Base-by-base conservation (phyloP, 2,797 vertebrate species). In the Sebastes flavidus region DNA sequence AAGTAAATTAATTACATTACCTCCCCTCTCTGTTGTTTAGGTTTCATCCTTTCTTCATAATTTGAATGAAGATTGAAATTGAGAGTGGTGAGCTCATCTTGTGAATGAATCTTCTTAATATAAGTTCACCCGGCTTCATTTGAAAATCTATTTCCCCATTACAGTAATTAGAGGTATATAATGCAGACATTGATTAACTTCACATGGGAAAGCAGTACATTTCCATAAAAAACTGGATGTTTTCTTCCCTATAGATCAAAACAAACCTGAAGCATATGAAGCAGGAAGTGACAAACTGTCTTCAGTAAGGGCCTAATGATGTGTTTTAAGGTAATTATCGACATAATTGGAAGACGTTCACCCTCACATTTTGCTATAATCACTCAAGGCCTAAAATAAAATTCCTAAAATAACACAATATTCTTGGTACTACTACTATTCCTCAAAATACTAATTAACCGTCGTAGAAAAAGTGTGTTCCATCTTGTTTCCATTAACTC, bases 381-480 rank as follows among this genome's bases (percentile, higher is more conserved):
- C 60, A 82, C 71, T 76, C 49, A 63, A 56, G 55, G 56, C 70
- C 66, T 74, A 65, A 82, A 87, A 84, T 88, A 77, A 84, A 84
- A 75, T 72, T 77, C 74, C 78, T 13, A 34, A 72, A 86, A 84
- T 81, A 83, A 76, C 24, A 16, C 70, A 77, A 78, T 84, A 78
- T 88, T 83, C 83, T 65, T 72, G 24, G 32, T 83, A 46, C 54
- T 56, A 38, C 74, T 69, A 72, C 74, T 52, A 75, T 81, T 81
- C 25, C 78, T 91, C 82, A 82, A 84, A 87, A 88, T 77, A 80
- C 70, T 84, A 91, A 91, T 90, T 90, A 88, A 82, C 34, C 8
- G 14, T 58, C 61, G 58, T 42, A 71, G 10, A 81, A 73, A 55
- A 84, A 84, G 24, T 77, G 68, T 61, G 62, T 75, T 86, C 82